Evolutionary conservation across 2,888 invertebrate genomes (phyloP).

Genomic region (Drosophila buzzatii): DNA sequence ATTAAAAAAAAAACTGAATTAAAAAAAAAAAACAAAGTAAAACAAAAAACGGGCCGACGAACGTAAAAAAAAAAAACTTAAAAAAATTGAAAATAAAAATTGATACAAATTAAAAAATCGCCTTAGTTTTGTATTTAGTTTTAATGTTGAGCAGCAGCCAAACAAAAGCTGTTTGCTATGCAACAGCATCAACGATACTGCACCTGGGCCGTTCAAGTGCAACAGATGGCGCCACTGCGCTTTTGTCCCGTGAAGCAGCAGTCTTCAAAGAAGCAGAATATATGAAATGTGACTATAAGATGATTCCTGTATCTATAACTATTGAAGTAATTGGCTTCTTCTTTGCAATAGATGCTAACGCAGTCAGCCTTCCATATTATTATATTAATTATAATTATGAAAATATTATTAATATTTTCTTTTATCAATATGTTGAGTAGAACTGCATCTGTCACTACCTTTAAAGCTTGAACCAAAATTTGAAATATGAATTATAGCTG

Average conservation of each 20-base stretch:
- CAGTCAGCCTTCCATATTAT: no score
- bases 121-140: conserved; percentile 8
- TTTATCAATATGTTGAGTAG: no score
- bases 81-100: conserved; percentile 40
- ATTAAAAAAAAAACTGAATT: conserved; percentile 39
- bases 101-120: conserved; percentile 13
- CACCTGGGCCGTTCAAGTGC: neutral
- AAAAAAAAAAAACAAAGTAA: conserved; percentile 14
- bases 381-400: no score
- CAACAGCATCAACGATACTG: neutral
- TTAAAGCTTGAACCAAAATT: no score
- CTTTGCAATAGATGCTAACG: no score
- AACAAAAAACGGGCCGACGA: conserved; percentile 11
- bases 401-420: no score
- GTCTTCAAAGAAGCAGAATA: neutral
- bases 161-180: conserved; percentile 10
- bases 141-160: neutral
- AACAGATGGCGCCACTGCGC: conserved; percentile 30
- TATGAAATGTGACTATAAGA: neutral
- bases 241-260: neutral
- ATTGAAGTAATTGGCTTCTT: no score
- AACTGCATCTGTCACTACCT: no score
- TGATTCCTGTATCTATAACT: no score
- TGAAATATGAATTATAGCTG: no score
- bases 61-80: conserved; percentile 15